Percentiles rank a stretch among this genome's conserved stretches.
phyloP scores from a whole-genome alignment of 1,140 invertebrate genomes.

The Drosophila tropicalis region DNA sequence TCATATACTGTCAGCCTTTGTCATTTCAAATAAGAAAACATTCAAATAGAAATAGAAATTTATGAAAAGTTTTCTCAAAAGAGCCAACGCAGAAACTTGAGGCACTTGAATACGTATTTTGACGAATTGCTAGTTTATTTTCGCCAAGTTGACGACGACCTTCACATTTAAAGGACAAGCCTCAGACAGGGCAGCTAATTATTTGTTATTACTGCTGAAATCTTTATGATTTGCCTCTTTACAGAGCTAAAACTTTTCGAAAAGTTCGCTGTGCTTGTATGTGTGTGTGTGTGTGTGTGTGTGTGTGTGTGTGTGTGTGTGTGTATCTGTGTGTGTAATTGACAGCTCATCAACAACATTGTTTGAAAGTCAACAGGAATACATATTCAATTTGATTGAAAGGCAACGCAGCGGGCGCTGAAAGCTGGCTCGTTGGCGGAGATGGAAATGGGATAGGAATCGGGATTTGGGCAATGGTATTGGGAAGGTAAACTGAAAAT shows the following conservation, averaged over 20 bases:
- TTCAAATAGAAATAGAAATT: background rate
- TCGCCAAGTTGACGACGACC: conserved; percentile 22
- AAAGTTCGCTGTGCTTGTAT: conserved; percentile 28
- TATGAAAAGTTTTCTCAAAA: background rate
- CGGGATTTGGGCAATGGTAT: background rate
- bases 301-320: background rate
- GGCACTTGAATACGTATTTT: background rate
- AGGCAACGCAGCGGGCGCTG: conserved; percentile 66
- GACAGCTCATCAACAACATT: conserved; percentile 77
- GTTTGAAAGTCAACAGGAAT: conserved; percentile 54
- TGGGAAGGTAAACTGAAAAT: background rate
- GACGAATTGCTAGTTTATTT: background rate
- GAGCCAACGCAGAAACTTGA: background rate
- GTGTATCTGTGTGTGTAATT: conserved; percentile 59
- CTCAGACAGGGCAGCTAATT: conserved; percentile 69
- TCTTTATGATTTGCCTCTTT: conserved; percentile 65
- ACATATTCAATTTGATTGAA: conserved; percentile 70
- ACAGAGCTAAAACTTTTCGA: conserved; percentile 44
- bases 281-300: conserved; percentile 15
- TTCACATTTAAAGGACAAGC: conserved; percentile 55
- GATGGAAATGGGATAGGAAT: background rate
- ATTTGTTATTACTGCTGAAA: conserved; percentile 78
- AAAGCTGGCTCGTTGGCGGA: conserved; percentile 21
- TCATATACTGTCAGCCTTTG: background rate
- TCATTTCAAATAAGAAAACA: background rate